phyloP scores from a whole-genome alignment of 2,888 invertebrate species.

The Plebejus melissa region DNA sequence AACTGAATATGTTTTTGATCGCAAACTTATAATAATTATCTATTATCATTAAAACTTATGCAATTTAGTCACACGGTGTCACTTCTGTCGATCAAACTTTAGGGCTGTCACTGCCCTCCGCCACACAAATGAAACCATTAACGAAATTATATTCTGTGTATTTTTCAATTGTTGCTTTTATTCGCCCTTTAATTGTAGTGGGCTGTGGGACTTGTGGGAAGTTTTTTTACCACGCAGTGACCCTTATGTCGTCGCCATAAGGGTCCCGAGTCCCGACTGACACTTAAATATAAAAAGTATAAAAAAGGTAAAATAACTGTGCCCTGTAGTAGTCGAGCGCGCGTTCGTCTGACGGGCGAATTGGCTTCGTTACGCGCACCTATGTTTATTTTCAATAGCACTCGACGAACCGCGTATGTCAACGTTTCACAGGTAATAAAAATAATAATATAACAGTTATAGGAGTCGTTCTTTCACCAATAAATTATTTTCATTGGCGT shows the following conservation, averaged over 20 bases:
- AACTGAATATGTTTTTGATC: neutral
- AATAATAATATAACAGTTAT: neutral
- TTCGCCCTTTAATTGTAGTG: conserved; percentile 39
- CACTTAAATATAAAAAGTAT: neutral
- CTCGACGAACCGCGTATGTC: conserved; percentile 70
- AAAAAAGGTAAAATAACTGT: neutral
- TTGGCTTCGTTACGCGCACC: conserved; percentile 49
- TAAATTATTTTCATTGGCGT: neutral
- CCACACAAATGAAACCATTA: conserved; percentile 1
- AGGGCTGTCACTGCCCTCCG: neutral
- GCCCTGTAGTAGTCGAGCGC: neutral
- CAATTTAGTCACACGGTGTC: neutral
- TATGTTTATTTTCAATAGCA: conserved; percentile 67
- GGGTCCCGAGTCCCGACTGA: neutral
- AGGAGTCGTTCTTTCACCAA: neutral
- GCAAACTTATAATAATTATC: neutral
- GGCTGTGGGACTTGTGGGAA: conserved; percentile 15
- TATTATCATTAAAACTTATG: neutral
- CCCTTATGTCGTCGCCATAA: neutral
- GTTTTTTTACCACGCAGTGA: neutral
- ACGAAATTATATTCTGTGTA: neutral
- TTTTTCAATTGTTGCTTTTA: conserved; percentile 34
- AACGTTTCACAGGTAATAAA: neutral
- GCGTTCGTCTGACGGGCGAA: conserved; percentile 40
- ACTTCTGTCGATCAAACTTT: conserved; percentile 1